phyloP scores from a whole-genome alignment of 1,140 invertebrate genomes.

The Drosophila serrata region DNA sequence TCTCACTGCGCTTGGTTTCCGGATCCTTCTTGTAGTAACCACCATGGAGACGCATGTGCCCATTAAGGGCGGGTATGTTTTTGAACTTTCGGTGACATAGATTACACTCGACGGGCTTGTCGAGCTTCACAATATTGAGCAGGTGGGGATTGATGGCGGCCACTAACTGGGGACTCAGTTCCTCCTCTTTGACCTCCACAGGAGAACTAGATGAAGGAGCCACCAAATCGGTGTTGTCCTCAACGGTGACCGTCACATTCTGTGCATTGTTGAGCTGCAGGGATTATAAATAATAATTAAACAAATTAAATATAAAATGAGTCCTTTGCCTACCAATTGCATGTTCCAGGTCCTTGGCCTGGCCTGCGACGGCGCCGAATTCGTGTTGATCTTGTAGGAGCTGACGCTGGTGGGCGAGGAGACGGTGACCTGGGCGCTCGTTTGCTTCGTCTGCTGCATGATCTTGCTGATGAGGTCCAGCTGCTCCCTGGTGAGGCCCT shows the following conservation, averaged over 20 bases:
- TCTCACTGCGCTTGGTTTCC: conserved; percentile 94
- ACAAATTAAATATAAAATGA: too few relatives aligned
- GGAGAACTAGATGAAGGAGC: conserved; percentile 53
- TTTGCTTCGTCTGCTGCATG: conserved; percentile 90
- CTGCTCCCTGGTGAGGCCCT: conserved; percentile 90
- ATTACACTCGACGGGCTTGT: conserved; percentile 96
- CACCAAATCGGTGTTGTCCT: conserved; percentile 75
- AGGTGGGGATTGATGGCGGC: conserved; percentile 82
- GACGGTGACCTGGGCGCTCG: conserved; percentile 81
- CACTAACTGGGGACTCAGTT: conserved; percentile 80
- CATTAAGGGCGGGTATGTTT: conserved; percentile 98
- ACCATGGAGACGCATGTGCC: conserved; percentile 98
- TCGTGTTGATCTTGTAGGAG: conserved; percentile 84
- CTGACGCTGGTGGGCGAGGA: conserved; percentile 85
- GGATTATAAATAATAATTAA: not conserved
- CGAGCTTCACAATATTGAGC: conserved; percentile 86
- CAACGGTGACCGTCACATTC: conserved; percentile 78
- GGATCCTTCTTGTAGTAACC: conserved; percentile 98
- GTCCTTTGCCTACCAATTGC: conserved; percentile 78
- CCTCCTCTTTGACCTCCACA: conserved; percentile 77
- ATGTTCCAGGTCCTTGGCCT: conserved; percentile 86
- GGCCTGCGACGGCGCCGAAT: conserved; percentile 43
- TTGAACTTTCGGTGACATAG: conserved; percentile 97
- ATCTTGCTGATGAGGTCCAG: conserved; percentile 92
- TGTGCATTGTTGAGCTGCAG: conserved; percentile 74